Conservation (phyloP, 2,113 vertebrate genomes). For the Notiomystis cincta region DNA sequence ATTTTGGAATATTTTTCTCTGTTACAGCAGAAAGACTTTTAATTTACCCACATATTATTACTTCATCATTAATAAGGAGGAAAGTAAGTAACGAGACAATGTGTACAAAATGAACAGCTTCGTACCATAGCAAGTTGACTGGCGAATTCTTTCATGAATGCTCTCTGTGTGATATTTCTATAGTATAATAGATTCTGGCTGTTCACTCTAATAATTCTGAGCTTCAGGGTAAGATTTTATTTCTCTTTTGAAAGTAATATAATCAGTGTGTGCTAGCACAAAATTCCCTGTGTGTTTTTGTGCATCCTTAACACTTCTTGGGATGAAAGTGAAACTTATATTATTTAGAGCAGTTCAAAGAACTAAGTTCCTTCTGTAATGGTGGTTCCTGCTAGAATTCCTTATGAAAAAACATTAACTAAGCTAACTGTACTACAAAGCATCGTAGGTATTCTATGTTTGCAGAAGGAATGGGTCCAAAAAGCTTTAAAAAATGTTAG, state of each 20-base stretch:
- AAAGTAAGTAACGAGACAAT: conserved; percentile 56
- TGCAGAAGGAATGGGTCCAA: conserved; percentile 30
- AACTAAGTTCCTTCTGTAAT: conserved; percentile 46
- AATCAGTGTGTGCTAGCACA: conserved; percentile 66
- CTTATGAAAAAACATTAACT: conserved; percentile 57
- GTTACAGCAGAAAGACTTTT: conserved; percentile 37
- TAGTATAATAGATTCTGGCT: conserved; percentile 64
- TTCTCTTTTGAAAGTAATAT: conserved; percentile 71
- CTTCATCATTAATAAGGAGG: conserved; percentile 61
- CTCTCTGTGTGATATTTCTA: conserved; percentile 68
- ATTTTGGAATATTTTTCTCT: not conserved
- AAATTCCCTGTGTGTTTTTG: conserved; percentile 68
- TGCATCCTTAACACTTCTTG: conserved; percentile 64
- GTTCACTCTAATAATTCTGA: conserved; percentile 68
- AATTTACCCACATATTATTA: conserved; percentile 37
- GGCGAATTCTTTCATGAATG: conserved; percentile 57
- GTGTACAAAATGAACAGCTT: conserved; percentile 56
- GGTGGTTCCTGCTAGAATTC: conserved; percentile 45
- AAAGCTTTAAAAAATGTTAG: conserved; percentile 52
- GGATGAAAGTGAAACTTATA: conserved; percentile 57
- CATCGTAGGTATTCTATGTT: conserved; percentile 42
- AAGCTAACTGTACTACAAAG: conserved; percentile 45
- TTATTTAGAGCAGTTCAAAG: conserved; percentile 66
- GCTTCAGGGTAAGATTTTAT: conserved; percentile 69
- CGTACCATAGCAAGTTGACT: conserved; percentile 7